Percentiles rank a stretch among this genome's conserved stretches.
Conservation (phyloP, 2,113 vertebrate species). For the Pluvialis apricaria region DNA sequence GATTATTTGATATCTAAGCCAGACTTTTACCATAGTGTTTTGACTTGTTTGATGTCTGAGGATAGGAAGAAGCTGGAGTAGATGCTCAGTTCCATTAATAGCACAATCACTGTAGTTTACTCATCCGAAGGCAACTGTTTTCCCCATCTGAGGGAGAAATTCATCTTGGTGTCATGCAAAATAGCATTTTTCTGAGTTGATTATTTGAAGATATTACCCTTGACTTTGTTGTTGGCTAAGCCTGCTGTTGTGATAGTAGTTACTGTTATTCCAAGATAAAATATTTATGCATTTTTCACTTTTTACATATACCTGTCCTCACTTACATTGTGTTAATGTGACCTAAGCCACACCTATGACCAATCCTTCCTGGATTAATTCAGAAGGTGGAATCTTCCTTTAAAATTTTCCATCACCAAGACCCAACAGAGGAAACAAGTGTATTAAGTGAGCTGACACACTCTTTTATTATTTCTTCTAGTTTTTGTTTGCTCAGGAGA, state of each 20-base stretch:
- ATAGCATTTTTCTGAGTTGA: background rate
- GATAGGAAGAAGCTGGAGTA: background rate
- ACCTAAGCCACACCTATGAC: background rate
- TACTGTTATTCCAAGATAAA: background rate
- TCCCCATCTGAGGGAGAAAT: background rate
- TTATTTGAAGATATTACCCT: background rate
- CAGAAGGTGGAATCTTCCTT: background rate
- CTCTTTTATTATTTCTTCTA: background rate
- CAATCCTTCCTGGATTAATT: background rate
- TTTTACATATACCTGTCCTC: background rate
- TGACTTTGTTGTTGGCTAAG: background rate
- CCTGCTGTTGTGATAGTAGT: background rate
- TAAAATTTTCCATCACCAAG: background rate
- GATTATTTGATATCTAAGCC: background rate
- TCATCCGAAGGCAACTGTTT: background rate
- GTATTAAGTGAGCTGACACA: background rate
- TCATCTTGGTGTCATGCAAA: background rate
- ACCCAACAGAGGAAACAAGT: background rate
- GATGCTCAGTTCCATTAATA: background rate
- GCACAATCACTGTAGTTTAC: background rate
- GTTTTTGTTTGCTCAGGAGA: background rate
- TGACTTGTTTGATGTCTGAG: background rate
- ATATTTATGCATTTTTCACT: background rate
- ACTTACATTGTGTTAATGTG: rapidly evolving
- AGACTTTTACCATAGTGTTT: background rate